A percentile compares a stretch with the other conserved stretches of the same genome.
Conservation (phyloP, 2,888 invertebrate species). For the Copidosoma aretas region DNA sequence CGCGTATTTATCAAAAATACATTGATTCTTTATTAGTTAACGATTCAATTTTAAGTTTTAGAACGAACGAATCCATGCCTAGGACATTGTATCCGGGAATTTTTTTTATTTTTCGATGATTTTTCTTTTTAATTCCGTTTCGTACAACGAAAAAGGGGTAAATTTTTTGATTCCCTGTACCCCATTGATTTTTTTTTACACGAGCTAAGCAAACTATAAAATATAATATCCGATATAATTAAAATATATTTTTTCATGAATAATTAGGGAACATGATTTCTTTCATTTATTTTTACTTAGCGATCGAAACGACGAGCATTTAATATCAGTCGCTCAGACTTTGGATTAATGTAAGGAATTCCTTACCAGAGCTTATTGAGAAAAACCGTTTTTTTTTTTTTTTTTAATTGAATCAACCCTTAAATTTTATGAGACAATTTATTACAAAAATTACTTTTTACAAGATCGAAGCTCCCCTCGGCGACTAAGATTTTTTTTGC, state of each 20-base stretch:
- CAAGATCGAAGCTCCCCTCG: slow-evolving; percentile 29
- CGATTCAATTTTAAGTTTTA: slow-evolving; percentile 30
- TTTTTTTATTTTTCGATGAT: slow-evolving; percentile 11
- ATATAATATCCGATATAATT: slow-evolving; percentile 30
- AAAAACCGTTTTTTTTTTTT: slow-evolving; percentile 4
- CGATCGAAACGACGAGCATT: slow-evolving; percentile 42
- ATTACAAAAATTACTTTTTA: slow-evolving; percentile 25
- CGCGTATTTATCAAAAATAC: slow-evolving; percentile 53
- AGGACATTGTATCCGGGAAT: slow-evolving; percentile 29
- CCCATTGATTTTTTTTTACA: neutral
- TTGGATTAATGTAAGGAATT: slow-evolving; percentile 20
- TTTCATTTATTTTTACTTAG: slow-evolving; percentile 12
- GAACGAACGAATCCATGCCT: slow-evolving; percentile 36
- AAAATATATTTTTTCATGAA: slow-evolving; percentile 22
- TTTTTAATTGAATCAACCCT: slow-evolving; percentile 4
- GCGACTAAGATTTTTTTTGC: slow-evolving; percentile 25
- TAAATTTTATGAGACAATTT: neutral
- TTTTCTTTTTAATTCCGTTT: slow-evolving; percentile 11
- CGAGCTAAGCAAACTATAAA: slow-evolving; percentile 36
- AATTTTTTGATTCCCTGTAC: neutral
- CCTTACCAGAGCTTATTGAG: slow-evolving; percentile 15
- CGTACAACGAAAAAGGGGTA: slow-evolving; percentile 2
- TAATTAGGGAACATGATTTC: slow-evolving; percentile 14
- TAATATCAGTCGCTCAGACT: slow-evolving; percentile 24
- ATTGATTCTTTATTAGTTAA: slow-evolving; percentile 39